These are phyloP conservation scores for Nothobranchius kuhntae DNA, from an alignment of 2,113 vertebrate genomes.

Conservation along the genomic window DNA sequence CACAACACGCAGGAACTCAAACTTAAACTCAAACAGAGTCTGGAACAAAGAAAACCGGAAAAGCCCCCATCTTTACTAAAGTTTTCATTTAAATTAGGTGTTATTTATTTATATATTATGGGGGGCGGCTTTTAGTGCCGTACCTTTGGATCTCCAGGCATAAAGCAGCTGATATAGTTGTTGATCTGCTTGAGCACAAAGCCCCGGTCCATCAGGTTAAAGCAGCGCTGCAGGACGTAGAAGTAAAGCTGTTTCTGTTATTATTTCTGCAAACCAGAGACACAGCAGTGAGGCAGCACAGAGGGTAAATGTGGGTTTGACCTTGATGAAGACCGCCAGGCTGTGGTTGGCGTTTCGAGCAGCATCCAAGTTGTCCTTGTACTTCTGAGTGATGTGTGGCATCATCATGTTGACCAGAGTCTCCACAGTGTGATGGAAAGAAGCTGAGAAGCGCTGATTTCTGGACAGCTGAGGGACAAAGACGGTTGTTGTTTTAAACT, in stretches of 20 bases:
- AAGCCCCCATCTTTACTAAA: neutral
- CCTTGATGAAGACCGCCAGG: constrained; percentile 96
- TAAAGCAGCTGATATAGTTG: constrained; percentile 95
- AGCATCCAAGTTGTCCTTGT: constrained; percentile 95
- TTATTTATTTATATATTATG: neutral
- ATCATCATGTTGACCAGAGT: constrained; percentile 96
- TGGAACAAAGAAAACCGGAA: constrained; percentile 62
- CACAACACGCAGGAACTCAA: constrained; percentile 95
- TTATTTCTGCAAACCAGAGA: neutral
- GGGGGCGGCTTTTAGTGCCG: neutral
- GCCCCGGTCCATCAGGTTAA: constrained; percentile 97
- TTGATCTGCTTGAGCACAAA: constrained; percentile 99
- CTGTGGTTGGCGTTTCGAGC: constrained; percentile 97
- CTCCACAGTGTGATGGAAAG: constrained; percentile 95
- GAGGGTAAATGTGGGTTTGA: constrained; percentile 43
- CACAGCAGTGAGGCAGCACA: neutral
- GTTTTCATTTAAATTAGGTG: neutral
- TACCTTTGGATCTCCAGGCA: constrained; percentile 96
- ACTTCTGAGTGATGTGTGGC: constrained; percentile 98
- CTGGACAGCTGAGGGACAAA: constrained; percentile 82
- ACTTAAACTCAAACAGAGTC: constrained; percentile 98
- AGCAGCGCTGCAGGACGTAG: constrained; percentile 86
- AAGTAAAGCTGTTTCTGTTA: neutral
- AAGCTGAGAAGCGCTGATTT: constrained; percentile 94
- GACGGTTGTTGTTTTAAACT: neutral